These are phyloP conservation scores for Nymphalis urticae DNA, from an alignment of 2,888 invertebrate genomes.

Conservation along the genomic window DNA sequence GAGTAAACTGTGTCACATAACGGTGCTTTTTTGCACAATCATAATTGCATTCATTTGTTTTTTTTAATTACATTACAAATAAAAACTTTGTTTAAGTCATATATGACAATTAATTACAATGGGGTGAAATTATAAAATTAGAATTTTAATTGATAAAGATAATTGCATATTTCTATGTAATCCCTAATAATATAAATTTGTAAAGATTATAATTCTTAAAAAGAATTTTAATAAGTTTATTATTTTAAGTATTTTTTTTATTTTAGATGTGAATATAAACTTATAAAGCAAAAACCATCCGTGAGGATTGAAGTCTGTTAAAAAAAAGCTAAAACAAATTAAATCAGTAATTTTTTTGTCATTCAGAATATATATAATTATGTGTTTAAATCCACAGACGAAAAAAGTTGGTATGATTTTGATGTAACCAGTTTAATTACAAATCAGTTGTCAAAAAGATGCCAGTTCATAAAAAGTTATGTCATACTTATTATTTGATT, in stretches of 20 bases:
- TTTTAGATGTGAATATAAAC: slow-evolving; percentile 18
- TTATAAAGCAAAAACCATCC: background rate
- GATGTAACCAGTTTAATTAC: too few species aligned
- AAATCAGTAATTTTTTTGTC: too few species aligned
- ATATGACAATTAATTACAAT: background rate
- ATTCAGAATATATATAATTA: too few species aligned
- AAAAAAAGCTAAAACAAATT: too few species aligned
- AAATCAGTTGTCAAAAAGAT: too few species aligned
- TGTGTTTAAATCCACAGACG: too few species aligned
- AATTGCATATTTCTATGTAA: slow-evolving; percentile 20
- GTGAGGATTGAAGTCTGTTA: background rate
- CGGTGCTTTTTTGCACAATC: slow-evolving; percentile 54
- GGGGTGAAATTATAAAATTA: slow-evolving; percentile 1
- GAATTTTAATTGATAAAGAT: slow-evolving; percentile 5
- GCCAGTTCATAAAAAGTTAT: too few species aligned
- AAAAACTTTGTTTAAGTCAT: background rate
- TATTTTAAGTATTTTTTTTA: slow-evolving; percentile 17
- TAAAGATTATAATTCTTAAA: slow-evolving; percentile 26
- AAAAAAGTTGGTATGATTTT: too few species aligned
- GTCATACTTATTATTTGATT: background rate
- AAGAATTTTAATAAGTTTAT: slow-evolving; percentile 29
- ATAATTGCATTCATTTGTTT: background rate
- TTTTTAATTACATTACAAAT: background rate
- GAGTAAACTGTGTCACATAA: slow-evolving; percentile 14
- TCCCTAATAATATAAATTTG: slow-evolving; percentile 22